Evolutionary conservation across 35 echinoderm and acorn worm genomes (phyloP).

Genomic region (Eucidaris tribuloides): DNA sequence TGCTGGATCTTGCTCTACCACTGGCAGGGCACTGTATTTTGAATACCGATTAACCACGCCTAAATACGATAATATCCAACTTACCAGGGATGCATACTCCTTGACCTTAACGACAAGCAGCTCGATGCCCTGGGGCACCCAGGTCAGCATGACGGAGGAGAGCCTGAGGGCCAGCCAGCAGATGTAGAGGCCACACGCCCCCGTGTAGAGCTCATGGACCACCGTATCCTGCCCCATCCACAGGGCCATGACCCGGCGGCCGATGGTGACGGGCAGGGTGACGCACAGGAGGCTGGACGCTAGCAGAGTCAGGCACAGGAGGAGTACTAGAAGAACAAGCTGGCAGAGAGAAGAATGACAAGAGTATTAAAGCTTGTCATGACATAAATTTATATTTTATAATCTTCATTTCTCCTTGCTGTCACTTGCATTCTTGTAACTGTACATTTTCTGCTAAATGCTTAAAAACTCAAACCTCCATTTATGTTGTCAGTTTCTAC

Average conservation of each 20-base stretch:
- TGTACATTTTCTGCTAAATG: no score
- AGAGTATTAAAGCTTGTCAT: neutral
- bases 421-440: no score
- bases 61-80: no score
- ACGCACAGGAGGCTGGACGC: conserved; percentile 84
- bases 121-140: conserved; percentile 78
- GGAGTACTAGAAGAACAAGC: conserved; percentile 71
- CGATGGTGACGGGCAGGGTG: conserved; percentile 81
- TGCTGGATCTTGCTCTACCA: no score
- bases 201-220: conserved; percentile 96
- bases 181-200: conserved; percentile 88
- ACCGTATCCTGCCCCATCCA: conserved; percentile 67
- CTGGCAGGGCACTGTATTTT: no score
- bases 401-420: neutral
- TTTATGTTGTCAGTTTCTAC: no score
- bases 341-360: conserved; percentile 26
- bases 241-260: conserved; percentile 74
- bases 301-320: conserved; percentile 74
- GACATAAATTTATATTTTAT: neutral
- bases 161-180: conserved; percentile 85
- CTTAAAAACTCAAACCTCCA: no score
- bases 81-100: conserved; percentile 85
- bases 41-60: no score
- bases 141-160: conserved; percentile 53
- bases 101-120: conserved; percentile 62